Percentiles rank a stretch among this genome's conserved stretches.
Evolutionary conservation across 2,888 invertebrate genomes (phyloP).

Genomic region (Thecophora atra): DNA sequence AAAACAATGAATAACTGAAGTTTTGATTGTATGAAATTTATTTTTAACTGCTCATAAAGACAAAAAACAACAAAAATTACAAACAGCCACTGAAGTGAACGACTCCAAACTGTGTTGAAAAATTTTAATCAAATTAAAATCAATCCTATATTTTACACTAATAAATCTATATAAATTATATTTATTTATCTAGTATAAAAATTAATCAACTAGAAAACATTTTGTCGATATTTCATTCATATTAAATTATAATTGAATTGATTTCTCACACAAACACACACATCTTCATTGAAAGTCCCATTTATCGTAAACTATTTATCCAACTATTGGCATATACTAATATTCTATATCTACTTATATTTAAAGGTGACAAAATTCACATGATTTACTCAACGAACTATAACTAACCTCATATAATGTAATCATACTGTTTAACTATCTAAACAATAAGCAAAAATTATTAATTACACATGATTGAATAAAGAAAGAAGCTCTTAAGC

Average conservation of each 20-base stretch:
- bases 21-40: slow-evolving; percentile 1
- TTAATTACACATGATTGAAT: too few relatives aligned
- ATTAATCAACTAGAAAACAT: slow-evolving; percentile 1
- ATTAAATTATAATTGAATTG: slow-evolving; percentile 2
- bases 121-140: slow-evolving; percentile 47
- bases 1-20: too few relatives aligned
- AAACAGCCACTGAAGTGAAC: background rate
- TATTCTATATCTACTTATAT: too few relatives aligned
- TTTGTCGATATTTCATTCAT: background rate
- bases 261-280: background rate
- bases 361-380: too few relatives aligned
- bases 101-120: slow-evolving; percentile 55
- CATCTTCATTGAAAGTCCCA: background rate
- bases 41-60: background rate
- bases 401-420: too few relatives aligned
- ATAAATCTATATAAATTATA: slow-evolving; percentile 40
- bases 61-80: background rate
- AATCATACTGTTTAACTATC: too few relatives aligned
- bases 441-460: too few relatives aligned
- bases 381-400: too few relatives aligned
- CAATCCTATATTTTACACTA: slow-evolving; percentile 25
- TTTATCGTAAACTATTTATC: too few relatives aligned
- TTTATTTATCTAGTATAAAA: slow-evolving; percentile 37
- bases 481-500: too few relatives aligned
- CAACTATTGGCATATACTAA: too few relatives aligned